Evolutionary conservation across 2,888 invertebrate species (phyloP), one percentile per base, ranked within the genome.

Genomic region (Chrysotoxum bicinctum): DNA sequence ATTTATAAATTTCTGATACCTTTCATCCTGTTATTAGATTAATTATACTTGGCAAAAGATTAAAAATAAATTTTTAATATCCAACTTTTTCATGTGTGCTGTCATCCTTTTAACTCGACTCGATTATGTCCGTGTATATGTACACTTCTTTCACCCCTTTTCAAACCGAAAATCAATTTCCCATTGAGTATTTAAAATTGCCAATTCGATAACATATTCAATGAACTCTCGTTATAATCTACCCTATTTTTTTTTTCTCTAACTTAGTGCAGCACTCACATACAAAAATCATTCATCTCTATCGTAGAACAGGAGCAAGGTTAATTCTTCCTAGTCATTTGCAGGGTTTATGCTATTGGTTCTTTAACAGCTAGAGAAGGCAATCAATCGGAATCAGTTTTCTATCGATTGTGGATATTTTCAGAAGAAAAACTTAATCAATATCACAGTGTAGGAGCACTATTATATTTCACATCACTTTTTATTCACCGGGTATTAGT

Each of bases 311-410:
- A 56, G 32, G 60, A 74, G 56, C 74, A 83, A 83, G 79, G 83
- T 83, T 83, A 83, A 74, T 83, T 79, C 48, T 56, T 43, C 43
- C 30, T 12, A 74, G 43, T 64, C 62, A 78, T 83, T 78, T 78
- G 40, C 62, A 35, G 69, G 64, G 56, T 70, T 73, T 78, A 56
- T 78, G 16, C 6, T 26, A 69, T 62, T 78, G 68, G 37, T 78
- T 30, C 78, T 64, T 21, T n/a, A 19, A 37, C 16, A 52, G 52
- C 30, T 56, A 8, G 32, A 50, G 19, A 14, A 66, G 66, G 50
- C 77, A 72, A 76, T 77, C 77, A 66, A 72, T 64, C 69, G 60
- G 72, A 66, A 66, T 72, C 64, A 73, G 64, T 62, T 78, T 45
- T 48, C 52, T 54, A 82, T 82, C 78, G 73, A 73, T 73, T 54